phyloP scores from a whole-genome alignment of 2,888 invertebrate genomes.

The Chesias legatella region DNA sequence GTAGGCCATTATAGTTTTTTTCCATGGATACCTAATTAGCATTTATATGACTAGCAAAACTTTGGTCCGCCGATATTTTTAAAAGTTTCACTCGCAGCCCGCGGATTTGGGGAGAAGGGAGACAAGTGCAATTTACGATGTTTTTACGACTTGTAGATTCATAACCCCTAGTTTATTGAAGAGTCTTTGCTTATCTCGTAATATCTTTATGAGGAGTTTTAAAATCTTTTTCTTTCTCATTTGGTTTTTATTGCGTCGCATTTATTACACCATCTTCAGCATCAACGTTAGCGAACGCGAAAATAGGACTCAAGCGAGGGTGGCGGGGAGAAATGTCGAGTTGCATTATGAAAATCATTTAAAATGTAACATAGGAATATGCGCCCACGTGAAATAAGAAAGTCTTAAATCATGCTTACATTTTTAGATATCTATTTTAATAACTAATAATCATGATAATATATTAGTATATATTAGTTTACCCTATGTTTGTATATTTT shows the following conservation, averaged over 20 bases:
- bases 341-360: slow-evolving; percentile 26
- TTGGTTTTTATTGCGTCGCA: slow-evolving; percentile 42
- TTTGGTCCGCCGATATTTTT: slow-evolving; percentile 10
- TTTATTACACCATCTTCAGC: slow-evolving; percentile 45
- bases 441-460: no score
- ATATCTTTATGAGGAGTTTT: slow-evolving; percentile 51
- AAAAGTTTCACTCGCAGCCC: slow-evolving; percentile 17
- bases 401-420: no score
- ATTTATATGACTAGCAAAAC: slow-evolving; percentile 9
- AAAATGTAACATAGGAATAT: slow-evolving; percentile 3
- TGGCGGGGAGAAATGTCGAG: slow-evolving; percentile 9
- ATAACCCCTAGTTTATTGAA: slow-evolving; percentile 46
- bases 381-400: neutral
- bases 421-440: no score
- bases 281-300: slow-evolving; percentile 32
- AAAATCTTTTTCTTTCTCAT: slow-evolving; percentile 51
- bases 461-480: no score
- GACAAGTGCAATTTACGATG: slow-evolving; percentile 45
- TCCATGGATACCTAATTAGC: slow-evolving; percentile 11
- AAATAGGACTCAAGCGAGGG: slow-evolving; percentile 30
- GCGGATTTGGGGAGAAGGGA: slow-evolving; percentile 17
- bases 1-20: slow-evolving; percentile 10
- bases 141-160: slow-evolving; percentile 53
- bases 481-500: no score
- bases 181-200: slow-evolving; percentile 48